phyloP scores from a whole-genome alignment of 2,797 vertebrate species.

The Trachops cirrhosus region DNA sequence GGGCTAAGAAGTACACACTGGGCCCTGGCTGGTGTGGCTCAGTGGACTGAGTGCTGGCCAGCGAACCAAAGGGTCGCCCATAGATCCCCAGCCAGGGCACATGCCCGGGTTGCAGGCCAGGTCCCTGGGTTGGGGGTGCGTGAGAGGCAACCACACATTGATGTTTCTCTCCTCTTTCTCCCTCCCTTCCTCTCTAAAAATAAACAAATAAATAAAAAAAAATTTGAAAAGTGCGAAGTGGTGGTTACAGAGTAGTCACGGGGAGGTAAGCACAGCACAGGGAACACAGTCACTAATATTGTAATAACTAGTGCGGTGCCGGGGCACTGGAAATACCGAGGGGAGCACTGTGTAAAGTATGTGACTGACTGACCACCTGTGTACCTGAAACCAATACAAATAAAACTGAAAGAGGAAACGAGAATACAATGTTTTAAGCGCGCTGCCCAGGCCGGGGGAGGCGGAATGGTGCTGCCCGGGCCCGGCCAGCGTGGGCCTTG shows the following conservation, averaged over 20 bases:
- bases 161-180: no score
- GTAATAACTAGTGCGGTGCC: neutral
- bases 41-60: no score
- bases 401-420: neutral
- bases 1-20: neutral
- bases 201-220: no score
- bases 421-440: rapidly evolving
- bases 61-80: no score
- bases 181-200: no score
- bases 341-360: neutral
- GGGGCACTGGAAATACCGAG: neutral
- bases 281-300: neutral
- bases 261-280: neutral
- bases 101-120: no score
- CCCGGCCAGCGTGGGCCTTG: neutral
- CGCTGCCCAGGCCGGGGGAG: rapidly evolving
- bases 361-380: neutral
- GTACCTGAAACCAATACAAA: neutral
- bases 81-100: no score
- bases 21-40: no score
- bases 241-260: neutral
- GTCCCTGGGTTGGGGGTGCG: no score
- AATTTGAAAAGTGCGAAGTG: neutral
- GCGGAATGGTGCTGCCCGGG: neutral
- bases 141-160: no score